Percentiles rank a stretch among this genome's conserved stretches.
These are phyloP conservation scores for Melanocharis versteri DNA, from an alignment of 2,113 vertebrate genomes.

Conservation along the genomic window DNA sequence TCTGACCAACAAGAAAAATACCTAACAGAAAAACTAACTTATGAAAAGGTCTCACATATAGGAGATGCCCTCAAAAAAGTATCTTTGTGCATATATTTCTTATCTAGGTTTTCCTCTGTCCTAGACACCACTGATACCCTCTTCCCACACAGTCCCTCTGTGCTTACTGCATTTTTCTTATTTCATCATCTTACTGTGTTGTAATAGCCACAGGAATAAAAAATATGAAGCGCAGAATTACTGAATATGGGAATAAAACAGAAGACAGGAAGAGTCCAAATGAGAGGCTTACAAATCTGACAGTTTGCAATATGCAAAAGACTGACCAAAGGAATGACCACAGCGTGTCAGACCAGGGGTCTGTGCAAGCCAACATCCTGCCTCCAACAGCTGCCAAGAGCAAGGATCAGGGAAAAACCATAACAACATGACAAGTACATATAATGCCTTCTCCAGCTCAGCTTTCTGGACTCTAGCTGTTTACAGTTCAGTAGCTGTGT, in stretches of 20 bases:
- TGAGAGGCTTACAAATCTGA: background rate
- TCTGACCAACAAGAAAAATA: background rate
- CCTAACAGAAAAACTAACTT: background rate
- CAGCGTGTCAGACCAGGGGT: accelerated
- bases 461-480: background rate
- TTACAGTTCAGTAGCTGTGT: background rate
- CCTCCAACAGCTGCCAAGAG: background rate
- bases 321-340: background rate
- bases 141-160: background rate
- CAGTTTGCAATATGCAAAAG: background rate
- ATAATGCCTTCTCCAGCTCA: background rate
- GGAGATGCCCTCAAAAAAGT: background rate
- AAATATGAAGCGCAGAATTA: background rate
- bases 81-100: background rate
- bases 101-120: background rate
- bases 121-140: background rate
- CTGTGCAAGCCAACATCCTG: background rate
- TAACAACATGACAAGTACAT: background rate
- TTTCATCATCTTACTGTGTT: background rate
- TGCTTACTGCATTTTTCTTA: background rate
- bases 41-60: accelerated
- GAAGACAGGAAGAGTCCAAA: background rate
- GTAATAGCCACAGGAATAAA: background rate
- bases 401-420: background rate
- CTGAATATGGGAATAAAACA: background rate